Evolutionary conservation across 2,888 invertebrate species (phyloP).

Genomic region (Flabesymbios commensalis): DNA sequence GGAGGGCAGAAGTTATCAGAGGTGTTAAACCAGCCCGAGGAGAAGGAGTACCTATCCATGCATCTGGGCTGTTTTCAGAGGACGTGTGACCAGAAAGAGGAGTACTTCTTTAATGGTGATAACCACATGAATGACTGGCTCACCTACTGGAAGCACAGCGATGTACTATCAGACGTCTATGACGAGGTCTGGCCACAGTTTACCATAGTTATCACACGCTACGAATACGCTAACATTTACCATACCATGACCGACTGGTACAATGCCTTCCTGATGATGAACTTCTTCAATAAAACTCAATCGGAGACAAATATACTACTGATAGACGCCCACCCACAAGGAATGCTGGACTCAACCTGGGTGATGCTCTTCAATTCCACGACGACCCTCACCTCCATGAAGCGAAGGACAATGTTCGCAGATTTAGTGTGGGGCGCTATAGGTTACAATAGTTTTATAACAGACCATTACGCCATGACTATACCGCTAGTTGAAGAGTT

Average conservation of each 20-base stretch:
- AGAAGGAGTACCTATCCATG: conserved; percentile 32
- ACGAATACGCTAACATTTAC: conserved; percentile 35
- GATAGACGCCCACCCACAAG: conserved; percentile 55
- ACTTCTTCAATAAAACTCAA: conserved; percentile 34
- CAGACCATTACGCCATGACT: conserved; percentile 36
- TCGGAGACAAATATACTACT: conserved; percentile 43
- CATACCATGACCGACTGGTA: conserved; percentile 40
- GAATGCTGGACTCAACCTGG: conserved; percentile 52
- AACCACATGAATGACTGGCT: conserved; percentile 34
- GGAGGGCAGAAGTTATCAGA: conserved; percentile 35
- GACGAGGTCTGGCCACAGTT: conserved; percentile 18
- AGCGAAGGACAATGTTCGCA: conserved; percentile 26
- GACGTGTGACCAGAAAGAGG: conserved; percentile 20
- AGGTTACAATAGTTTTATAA: conserved; percentile 53
- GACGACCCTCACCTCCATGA: conserved; percentile 39
- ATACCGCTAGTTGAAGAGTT: conserved; percentile 52
- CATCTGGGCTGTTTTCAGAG: conserved; percentile 30
- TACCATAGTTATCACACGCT: conserved; percentile 28
- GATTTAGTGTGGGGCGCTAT: conserved; percentile 48
- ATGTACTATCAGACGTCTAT: not conserved
- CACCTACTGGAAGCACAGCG: conserved; percentile 9
- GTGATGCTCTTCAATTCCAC: conserved; percentile 47
- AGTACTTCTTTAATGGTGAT: conserved; percentile 30
- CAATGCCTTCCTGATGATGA: conserved; percentile 35
- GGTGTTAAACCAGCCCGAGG: conserved; percentile 38